Conservation (phyloP, 2,113 vertebrate genomes). For the Eretmochelys imbricata region DNA sequence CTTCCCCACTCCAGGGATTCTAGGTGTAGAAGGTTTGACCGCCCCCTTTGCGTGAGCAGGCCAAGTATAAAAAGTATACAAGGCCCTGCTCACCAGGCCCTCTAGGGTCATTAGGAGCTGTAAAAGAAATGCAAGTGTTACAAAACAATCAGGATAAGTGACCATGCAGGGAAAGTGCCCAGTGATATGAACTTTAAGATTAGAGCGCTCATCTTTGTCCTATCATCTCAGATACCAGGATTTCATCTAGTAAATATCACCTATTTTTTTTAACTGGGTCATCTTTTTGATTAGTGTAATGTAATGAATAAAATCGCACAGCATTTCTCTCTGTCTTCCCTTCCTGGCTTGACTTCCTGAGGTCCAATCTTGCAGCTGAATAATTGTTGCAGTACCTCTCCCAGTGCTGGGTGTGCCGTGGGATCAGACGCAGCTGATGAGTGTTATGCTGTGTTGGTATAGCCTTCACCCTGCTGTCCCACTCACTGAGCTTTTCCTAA, state of each 20-base stretch:
- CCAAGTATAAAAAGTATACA: not conserved
- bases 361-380: not conserved
- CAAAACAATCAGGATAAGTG: not conserved
- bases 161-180: not conserved
- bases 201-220: not conserved
- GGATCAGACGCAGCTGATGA: not conserved
- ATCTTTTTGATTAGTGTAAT: not conserved
- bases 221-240: not conserved
- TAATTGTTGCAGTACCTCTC: not conserved
- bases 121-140: conserved; percentile 21
- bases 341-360: not conserved
- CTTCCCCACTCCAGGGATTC: not conserved
- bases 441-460: accelerated
- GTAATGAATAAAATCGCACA: not conserved
- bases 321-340: not conserved
- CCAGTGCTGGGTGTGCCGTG: not conserved
- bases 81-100: not conserved
- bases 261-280: not conserved
- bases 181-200: not conserved
- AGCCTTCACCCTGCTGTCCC: not conserved
- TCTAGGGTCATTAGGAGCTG: not conserved
- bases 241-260: not conserved
- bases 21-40: not conserved
- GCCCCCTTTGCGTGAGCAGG: conserved; percentile 3
- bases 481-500: not conserved